Base-by-base conservation (phyloP, 2,113 vertebrate species). In the Cyrtonyx montezumae region DNA sequence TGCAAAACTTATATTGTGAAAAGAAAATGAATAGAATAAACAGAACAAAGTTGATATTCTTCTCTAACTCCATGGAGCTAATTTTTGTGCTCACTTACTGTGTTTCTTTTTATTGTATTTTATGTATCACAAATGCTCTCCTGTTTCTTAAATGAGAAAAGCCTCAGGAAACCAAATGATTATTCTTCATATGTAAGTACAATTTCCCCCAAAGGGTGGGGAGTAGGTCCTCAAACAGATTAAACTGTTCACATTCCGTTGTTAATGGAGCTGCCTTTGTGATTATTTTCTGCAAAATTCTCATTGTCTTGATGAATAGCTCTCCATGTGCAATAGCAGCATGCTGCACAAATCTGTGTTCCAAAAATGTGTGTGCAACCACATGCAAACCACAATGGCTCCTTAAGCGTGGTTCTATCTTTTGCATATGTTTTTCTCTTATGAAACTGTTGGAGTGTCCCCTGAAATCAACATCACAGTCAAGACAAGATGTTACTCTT, bases 221-320 rank as follows among this genome's bases (percentile, higher is more conserved):
- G 87, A 83, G 61, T 55, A 43, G 79, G 71, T 94, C 68, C 87
- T 63, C 59, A 83, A 75, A 62, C 37, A 90, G 75, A 89, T 92
- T 59, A 79, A 90, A 80, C 56, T 46, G 58, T 62, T 82, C 76
- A 71, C 73, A 73, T 58, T 83, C 37, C 68, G 46, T 42, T 80
- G 43, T 91, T 95, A 69, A 78, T 78, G 40, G 70, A 65, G 55
- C 66, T 88, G 89, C 49, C 43, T 77, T 63, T 89, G 82, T 58
- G 86, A 65, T 75, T 61, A 61, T 71, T 88, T 87, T 79, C 56
- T 78, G 65, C 65, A 83, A 13, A 83, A 80, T 89, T 85, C 76
- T 74, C 36, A 77, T 75, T 84, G 71, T 93, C 55, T 76, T 86
- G 30, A 42, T 36, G 68, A 91, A 48, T 22, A 91, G 32, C 1